Conservation (phyloP, 2,113 vertebrate genomes). For the Amblyornis subalaris region DNA sequence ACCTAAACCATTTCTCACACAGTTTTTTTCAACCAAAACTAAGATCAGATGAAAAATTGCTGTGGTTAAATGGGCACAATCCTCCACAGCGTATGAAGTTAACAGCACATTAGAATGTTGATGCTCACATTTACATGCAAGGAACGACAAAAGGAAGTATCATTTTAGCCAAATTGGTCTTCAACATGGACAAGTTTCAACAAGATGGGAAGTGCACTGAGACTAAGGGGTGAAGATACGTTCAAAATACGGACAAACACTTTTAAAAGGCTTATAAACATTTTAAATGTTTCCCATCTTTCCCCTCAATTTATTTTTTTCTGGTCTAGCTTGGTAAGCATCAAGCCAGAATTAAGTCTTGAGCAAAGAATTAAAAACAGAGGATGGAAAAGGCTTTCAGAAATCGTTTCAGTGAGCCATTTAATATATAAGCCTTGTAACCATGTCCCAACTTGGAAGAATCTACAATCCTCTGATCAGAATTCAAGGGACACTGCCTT, state of each 20-base stretch:
- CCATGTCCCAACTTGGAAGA: neutral
- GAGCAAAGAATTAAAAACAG: neutral
- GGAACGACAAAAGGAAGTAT: neutral
- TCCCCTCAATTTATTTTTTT: neutral
- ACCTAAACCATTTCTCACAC: neutral
- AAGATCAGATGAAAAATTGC: neutral
- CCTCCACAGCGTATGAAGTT: neutral
- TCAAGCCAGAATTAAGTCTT: fast-evolving
- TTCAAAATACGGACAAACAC: neutral
- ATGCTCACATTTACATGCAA: neutral
- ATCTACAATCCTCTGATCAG: neutral
- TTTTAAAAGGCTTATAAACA: neutral
- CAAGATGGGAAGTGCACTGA: neutral
- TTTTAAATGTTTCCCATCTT: neutral
- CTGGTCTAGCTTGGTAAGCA: neutral
- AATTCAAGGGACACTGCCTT: neutral
- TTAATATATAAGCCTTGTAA: neutral
- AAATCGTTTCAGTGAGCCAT: neutral
- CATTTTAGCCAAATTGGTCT: neutral
- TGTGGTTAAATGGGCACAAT: neutral
- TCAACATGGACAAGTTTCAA: neutral
- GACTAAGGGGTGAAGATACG: neutral
- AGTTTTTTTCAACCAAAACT: neutral
- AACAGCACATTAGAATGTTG: neutral
- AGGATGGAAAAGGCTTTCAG: neutral